phyloP scores from a whole-genome alignment of 2,888 invertebrate genomes.

The Euclidia mi region DNA sequence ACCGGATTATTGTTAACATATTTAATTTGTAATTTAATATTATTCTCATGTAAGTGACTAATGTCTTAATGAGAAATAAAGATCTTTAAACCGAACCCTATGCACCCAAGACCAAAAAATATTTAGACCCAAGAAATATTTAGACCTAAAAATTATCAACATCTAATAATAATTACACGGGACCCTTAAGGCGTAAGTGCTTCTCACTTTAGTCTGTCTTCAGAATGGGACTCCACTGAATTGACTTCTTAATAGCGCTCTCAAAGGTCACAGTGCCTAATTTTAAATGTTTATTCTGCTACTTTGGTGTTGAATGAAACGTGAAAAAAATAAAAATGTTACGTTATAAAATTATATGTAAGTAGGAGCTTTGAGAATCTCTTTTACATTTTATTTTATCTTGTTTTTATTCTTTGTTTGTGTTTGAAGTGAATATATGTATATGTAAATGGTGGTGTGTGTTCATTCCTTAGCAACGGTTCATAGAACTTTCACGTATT shows the following conservation, averaged over 20 bases:
- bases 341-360: conserved; percentile 31
- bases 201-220: conserved; percentile 1
- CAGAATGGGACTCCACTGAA: conserved; percentile 50
- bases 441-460: no score
- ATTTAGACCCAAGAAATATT: no score
- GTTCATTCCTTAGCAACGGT: neutral
- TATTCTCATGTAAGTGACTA: no score
- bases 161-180: no score
- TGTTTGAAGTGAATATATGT: neutral
- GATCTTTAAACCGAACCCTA: no score
- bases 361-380: neutral
- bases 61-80: no score
- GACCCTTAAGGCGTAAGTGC: neutral
- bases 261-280: conserved; percentile 29
- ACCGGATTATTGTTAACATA: no score
- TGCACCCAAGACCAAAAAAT: no score
- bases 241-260: conserved; percentile 56
- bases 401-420: neutral
- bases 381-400: neutral
- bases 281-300: conserved; percentile 52
- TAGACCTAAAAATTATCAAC: no score
- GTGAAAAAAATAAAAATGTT: conserved; percentile 40
- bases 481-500: neutral
- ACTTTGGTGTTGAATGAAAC: conserved; percentile 34
- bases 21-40: no score